Evolutionary conservation across 1,140 invertebrate species (phyloP), one percentile per base, ranked within the genome.

Genomic region (Hermetia illucens): DNA sequence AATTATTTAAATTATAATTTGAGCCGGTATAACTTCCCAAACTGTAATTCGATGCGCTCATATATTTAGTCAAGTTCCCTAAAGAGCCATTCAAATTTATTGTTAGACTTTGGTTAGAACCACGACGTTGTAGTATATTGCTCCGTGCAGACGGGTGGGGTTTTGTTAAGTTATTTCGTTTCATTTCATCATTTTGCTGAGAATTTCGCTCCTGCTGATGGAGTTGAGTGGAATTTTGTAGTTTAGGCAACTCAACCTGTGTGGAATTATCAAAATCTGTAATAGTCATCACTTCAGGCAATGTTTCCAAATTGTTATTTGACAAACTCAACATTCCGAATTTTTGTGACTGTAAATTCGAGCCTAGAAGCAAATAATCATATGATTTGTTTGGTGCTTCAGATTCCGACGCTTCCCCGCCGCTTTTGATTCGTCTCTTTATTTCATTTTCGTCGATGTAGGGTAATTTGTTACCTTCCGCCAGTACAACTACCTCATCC

Each of bases 221-320:
- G 36, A 29, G 46, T 43, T 22, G 39, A n/a, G 9, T 37, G 40
- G 21, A 6, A 34, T 47, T 17, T 27, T 32, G n/a, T 3, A 53
- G 51, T 32, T 52, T 16, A 16, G 55, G 50, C 49, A 56, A 49
- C 10, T 36, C 20, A 24, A 5, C 21, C 12, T 35, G 34, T 8
- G 48, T 47, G 1, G 52, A 48, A 33, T 55, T 47, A 19, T 64
- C 65, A 45, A 76, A 77, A 53, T 77, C 74, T 41, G 74, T 71
- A 16, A 75, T 62, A 1, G 73, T 72, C 31, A 75, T 69, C 4
- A 74, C 71, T 61, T 77, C 75, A 0, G 74, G 75, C 24, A 77
- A 46, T 1, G 75, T 76, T 53, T 77, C 76, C 20, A 77, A 52
- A 51, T 72, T 72, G 6, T 68, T 71, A 48, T 66, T 71, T 3